Conservation (phyloP, 1,140 invertebrate genomes). For the Oryctes rhinoceros region DNA sequence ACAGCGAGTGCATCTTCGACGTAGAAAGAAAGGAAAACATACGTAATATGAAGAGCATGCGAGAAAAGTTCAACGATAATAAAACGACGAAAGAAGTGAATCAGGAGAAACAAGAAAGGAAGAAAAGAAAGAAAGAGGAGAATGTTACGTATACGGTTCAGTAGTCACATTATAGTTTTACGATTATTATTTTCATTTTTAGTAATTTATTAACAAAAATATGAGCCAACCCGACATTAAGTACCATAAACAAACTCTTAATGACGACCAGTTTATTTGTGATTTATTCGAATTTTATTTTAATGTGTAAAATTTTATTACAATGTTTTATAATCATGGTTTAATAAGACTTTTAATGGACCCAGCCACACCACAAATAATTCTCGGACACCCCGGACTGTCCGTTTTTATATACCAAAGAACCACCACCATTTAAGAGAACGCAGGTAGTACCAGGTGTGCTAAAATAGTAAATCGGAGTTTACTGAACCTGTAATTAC, state of each 20-base stretch:
- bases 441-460: slow-evolving; percentile 28
- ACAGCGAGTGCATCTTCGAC: slow-evolving; percentile 34
- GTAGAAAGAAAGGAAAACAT: slow-evolving; percentile 30
- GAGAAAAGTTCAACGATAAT: not conserved
- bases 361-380: slow-evolving; percentile 56
- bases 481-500: slow-evolving; percentile 25
- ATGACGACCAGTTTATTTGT: slow-evolving; percentile 61
- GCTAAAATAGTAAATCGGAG: slow-evolving; percentile 28
- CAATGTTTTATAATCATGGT: slow-evolving; percentile 62
- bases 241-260: slow-evolving; percentile 60
- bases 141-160: slow-evolving; percentile 48
- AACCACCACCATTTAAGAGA: slow-evolving; percentile 22
- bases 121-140: not conserved
- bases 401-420: slow-evolving; percentile 3
- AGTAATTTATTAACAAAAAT: slow-evolving; percentile 62
- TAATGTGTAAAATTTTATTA: slow-evolving; percentile 62
- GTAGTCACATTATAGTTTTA: slow-evolving; percentile 61
- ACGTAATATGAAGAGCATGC: not conserved
- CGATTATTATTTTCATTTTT: slow-evolving; percentile 61
- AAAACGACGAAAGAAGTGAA: slow-evolving; percentile 14
- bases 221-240: slow-evolving; percentile 59
- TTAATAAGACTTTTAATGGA: slow-evolving; percentile 60
- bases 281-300: slow-evolving; percentile 63
- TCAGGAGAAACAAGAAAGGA: not conserved
- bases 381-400: slow-evolving; percentile 30